Evolutionary conservation across 2,888 invertebrate species (phyloP).

Genomic region (Branchipolynoe longqiensis): DNA sequence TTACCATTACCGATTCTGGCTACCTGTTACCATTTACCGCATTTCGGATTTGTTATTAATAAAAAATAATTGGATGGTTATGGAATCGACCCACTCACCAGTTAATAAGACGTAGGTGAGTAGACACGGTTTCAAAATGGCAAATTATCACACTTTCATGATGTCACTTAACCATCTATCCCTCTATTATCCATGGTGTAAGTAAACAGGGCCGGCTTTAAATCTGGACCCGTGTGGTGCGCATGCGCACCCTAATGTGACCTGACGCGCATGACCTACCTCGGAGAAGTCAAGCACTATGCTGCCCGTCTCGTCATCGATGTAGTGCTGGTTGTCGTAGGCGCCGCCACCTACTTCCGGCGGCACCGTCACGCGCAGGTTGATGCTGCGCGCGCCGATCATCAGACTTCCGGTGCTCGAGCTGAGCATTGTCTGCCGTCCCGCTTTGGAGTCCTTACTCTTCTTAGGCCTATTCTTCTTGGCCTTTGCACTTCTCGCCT

Average conservation of each 20-base stretch:
- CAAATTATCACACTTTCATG: neutral
- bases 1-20: no score
- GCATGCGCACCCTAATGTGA: neutral
- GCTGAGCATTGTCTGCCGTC: no score
- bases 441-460: neutral
- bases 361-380: slow-evolving; percentile 4
- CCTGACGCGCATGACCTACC: neutral
- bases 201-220: no score
- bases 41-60: no score
- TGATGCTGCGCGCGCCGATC: neutral
- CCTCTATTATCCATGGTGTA: no score
- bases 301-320: slow-evolving; percentile 35
- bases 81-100: no score
- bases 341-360: neutral
- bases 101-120: no score
- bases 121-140: no score
- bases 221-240: no score
- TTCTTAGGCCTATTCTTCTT: neutral
- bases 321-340: slow-evolving; percentile 10
- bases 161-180: no score
- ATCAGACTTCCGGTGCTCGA: slow-evolving; percentile 22
- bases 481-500: no score
- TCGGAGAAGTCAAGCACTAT: neutral
- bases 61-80: neutral
- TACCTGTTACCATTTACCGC: no score